Base-by-base conservation (phyloP, 2,797 vertebrate genomes). In the Liparis tanakae region DNA sequence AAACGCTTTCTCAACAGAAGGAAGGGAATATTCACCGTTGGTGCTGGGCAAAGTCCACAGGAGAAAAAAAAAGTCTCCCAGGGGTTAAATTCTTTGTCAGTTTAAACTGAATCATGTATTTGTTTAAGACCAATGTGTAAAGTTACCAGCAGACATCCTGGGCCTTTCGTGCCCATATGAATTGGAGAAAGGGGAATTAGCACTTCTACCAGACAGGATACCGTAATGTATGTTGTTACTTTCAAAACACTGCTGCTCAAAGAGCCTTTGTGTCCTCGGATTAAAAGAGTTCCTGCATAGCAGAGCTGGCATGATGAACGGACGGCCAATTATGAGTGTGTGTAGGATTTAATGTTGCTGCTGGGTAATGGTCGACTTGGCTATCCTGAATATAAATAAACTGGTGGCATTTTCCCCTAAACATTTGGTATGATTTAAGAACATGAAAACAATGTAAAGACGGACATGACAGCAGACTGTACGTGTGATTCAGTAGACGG, bases 241-340 rank as follows among this genome's bases (percentile, higher is more conserved):
- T 75, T 92, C 79, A 88, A 92, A 94, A 94, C 85, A 90, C 48
- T 34, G 39, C 80, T 77, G 72, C 76, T 92, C 87, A 93, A 93
- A 89, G 90, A 86, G 74, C 57, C 86, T 89, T 92, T 93, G 88
- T 93, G 88, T 88, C 70, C 68, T 69, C 61, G 70, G 75, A 67
- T 82, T 78, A 73, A 82, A 82, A 69, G 66, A 76, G 84, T 86
- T 84, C 74, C 80, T 56, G 62, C 72, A 48, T 65, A 79, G 68
- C 72, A 41, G 71, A 71, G 67, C 65, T 85, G 79, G 82, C 58
- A 67, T 84, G 79, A 85, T 78, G 77, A 80, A 88, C 67, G 76
- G 54, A 6, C 9, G 54, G 53, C 59, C 70, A 79, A 86, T 85
- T 85, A 44, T 71, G 74, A 79, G 70, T 63, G 78, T 74, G 77